A percentile compares a stretch with the other conserved stretches of the same genome.
Conservation (phyloP, 2,113 vertebrate species). For the Silurus glanis region DNA sequence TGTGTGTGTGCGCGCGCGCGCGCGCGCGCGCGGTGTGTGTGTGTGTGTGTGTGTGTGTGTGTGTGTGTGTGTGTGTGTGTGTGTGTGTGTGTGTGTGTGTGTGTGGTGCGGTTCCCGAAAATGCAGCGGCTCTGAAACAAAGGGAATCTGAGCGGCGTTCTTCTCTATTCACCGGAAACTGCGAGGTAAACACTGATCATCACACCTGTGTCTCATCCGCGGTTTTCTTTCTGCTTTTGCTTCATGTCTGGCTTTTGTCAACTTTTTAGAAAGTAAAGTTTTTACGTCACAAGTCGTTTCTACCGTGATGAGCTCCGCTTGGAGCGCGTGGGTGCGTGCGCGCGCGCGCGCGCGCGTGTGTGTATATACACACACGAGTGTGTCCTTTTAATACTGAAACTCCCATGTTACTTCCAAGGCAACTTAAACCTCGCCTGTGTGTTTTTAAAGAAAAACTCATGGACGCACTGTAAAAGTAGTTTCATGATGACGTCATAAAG, state of each 20-base stretch:
- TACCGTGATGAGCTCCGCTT: constrained; percentile 20
- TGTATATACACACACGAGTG: neutral
- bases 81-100: neutral
- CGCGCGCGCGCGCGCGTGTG: neutral
- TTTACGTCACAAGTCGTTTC: constrained; percentile 16
- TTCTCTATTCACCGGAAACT: constrained; percentile 46
- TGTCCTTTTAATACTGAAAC: constrained; percentile 31
- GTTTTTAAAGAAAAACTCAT: neutral
- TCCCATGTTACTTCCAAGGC: neutral
- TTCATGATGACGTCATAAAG: neutral
- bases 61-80: neutral
- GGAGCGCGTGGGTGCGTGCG: constrained; percentile 3
- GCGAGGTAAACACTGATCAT: neutral
- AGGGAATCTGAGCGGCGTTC: constrained; percentile 51
- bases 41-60: constrained; percentile 11
- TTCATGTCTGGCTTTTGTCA: neutral
- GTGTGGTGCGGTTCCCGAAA: constrained; percentile 40
- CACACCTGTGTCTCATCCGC: too few relatives aligned
- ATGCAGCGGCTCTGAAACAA: constrained; percentile 60
- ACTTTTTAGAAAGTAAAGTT: constrained; percentile 14
- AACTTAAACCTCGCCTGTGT: neutral
- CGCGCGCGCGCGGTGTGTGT: neutral
- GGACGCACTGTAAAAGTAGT: neutral
- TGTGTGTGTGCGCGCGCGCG: neutral
- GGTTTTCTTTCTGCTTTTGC: neutral